Base-by-base conservation (phyloP, 2,797 vertebrate species). In the Sciurus vulgaris region DNA sequence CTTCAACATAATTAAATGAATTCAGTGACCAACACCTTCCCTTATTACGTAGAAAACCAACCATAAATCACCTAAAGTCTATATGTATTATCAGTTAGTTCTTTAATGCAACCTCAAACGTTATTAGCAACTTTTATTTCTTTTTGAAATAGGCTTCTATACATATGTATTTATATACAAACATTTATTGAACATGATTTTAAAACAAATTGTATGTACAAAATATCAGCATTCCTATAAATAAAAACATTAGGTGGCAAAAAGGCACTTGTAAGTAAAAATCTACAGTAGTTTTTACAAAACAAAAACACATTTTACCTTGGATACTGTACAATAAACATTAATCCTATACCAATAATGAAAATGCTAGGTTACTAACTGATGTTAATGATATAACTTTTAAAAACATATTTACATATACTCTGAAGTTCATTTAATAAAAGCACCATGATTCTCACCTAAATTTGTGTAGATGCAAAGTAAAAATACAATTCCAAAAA, bases 241-340 rank as follows among this genome's bases (percentile, higher is more conserved):
- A 99, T 98, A 98, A 99, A 98, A 99, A 98, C 98, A 98, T 96
- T 97, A 98, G 98, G 98, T 98, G 98, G 98, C 97, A 98, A 98
- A 98, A 99, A 99, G 99, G 99, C 99, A 99, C 99, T 99, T 99
- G 98, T 98, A 99, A 98, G 98, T 98, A 98, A 98, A 98, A 98
- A 98, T 99, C 98, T 98, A 99, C 98, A 98, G 98, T 98, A 98
- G 98, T 98, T 98, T 98, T 97, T 98, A 98, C 97, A 98, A 98
- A 98, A 97, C 97, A 84, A 98, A 98, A 96, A 98, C 98, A 98
- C 97, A 56, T 97, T 98, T 98, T 97, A 98, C 96, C 97, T 98
- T 97, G 96, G 97, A 97, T 98, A 98, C 98, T 98, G 98, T 98
- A 99, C 98, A 99, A 98, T 98, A 98, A 98, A 98, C 97, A 98